Evolutionary conservation across 2,888 invertebrate genomes (phyloP), one percentile per base, ranked within the genome.

Genomic region (Andrena praecox): DNA sequence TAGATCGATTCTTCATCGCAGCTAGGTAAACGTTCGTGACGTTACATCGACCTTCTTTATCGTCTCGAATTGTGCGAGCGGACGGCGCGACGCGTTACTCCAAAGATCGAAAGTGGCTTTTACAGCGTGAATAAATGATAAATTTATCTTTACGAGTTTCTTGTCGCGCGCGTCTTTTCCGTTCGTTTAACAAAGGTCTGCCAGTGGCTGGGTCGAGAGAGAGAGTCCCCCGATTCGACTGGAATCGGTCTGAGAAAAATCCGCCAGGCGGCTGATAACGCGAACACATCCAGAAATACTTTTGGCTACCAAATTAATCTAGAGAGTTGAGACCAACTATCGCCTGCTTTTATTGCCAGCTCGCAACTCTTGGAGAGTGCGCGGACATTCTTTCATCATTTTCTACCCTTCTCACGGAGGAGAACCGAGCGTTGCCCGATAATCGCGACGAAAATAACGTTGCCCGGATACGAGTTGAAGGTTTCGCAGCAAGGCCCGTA

Each of bases 61-160:
- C 4, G 54, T 20, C 29, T 35, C 66, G 10, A 66, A 70, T 27
- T 63, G 42, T 27, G 10, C n/a, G 35, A 60, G 64, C 31, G 64
- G 66, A 69, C 27, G 74, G 50, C 60, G 60, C 33, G 10, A 52
- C 33, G 62, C 48, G 33, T 68, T 56, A n/a, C 24, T 42, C 54
- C 10, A 67, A 71, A 75, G 27, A 68, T 66, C 70, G 66, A 70
- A 52, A 35, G 16, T 50, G 20, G 31, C 62, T 16, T 27, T 75
- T 20, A 33, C n/a, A 20, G 12, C 24, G 35, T 10, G 35, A n/a
- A 35, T 62, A 71, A 71, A 33, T 24, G 50, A 24, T 16, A 31
- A 63, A 72, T 52, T 33, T 8, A 56, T 69, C 16, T 56, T 35
- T 10, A 16, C 20, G 35, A 33, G 27, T 63, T 52, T 63, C 16